Base-by-base conservation (phyloP, 2,888 invertebrate species). In the Strigamia transsilvanica region DNA sequence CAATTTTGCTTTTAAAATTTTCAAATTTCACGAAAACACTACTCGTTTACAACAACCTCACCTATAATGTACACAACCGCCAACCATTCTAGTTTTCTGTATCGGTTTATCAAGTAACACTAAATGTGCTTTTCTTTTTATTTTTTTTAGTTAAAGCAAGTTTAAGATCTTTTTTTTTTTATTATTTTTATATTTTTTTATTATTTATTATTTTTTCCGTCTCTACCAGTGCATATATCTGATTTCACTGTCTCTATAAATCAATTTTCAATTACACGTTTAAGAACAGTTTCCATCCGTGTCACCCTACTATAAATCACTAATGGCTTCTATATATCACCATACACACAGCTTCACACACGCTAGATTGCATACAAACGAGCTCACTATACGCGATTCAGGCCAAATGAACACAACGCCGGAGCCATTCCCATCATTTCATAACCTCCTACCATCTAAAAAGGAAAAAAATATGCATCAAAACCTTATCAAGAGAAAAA, bases 241-340 rank as follows among this genome's bases (percentile, higher is more conserved):
- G 81, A 81, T 81, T 81, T 81, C 81, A 81, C 81, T 73, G 81
- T 73, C 73, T 73, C 81, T 81, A 81, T 81, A 81, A 81, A 81
- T 81, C 81, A 81, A 66, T 81, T 81, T 81, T 81, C 81, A 81
- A 81, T 81, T 81, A 81, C 81, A 81, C 73, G 73, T 46, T 81
- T 41, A 73, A 81, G 81, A 81, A 81, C 66, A 73, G 34, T 73
- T 81, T 81, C 38, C 73, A 73, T 66, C 73, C 23, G 34, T 81
- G 81, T 81, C 73, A 81, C 73, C 34, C 46, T 56, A 56, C 38
- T 73, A 81, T 81, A 81, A 81, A 81, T 81, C 81, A 81, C 81
- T 73, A 81, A 81, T 81, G 81, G 73, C 34, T 80, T 56, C 56
- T 51, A 80, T 80, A 80, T 80, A 80, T 80, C 80, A 81, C 66